Percentiles rank a stretch among this genome's conserved stretches.
These are phyloP conservation scores for Coptodon rendalli DNA, from an alignment of 2,113 vertebrate genomes.

Conservation along the genomic window DNA sequence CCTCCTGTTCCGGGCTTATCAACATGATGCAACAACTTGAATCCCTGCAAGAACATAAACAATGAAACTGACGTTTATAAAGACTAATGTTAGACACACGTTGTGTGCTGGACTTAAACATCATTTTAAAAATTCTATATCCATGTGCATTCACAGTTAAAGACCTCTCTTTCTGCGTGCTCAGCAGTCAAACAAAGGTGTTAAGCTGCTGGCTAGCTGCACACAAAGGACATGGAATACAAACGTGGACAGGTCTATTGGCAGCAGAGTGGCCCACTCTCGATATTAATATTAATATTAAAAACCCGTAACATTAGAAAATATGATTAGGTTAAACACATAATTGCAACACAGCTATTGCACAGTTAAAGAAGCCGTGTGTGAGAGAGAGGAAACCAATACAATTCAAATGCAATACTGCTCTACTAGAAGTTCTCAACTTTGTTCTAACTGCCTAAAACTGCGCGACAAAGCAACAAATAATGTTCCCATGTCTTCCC, in stretches of 20 bases:
- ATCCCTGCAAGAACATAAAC: not conserved
- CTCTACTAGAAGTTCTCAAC: not conserved
- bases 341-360: not conserved
- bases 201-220: not conserved
- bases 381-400: not conserved
- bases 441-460: not conserved
- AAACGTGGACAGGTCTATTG: not conserved
- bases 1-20: constrained; percentile 76
- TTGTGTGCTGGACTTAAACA: not conserved
- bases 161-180: not conserved
- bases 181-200: not conserved
- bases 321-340: not conserved
- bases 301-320: not conserved
- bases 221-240: not conserved
- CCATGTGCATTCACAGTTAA: not conserved
- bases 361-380: not conserved
- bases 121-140: not conserved
- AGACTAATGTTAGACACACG: not conserved
- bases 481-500: not conserved
- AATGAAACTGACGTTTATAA: not conserved
- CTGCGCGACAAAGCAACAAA: not conserved
- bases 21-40: constrained; percentile 52
- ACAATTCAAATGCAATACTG: not conserved
- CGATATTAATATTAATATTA: not conserved
- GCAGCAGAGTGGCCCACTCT: not conserved